Evolutionary conservation across 2,888 invertebrate species (phyloP).

Genomic region (Zaprionus bogoriensis): DNA sequence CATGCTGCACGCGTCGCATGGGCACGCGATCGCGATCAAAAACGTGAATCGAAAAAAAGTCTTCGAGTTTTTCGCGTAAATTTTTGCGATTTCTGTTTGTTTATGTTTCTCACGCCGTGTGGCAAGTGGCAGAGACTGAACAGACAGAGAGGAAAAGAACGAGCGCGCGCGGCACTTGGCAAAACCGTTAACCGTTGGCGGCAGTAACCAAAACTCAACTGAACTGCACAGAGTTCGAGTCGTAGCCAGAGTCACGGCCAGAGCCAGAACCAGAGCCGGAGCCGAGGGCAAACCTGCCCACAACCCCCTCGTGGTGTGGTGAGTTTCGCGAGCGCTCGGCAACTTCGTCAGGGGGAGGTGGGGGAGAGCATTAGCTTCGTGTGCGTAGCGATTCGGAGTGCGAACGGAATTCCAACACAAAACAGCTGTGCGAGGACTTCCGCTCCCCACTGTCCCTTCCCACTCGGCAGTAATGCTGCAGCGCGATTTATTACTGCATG

Average conservation of each 20-base stretch:
- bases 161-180: conserved; percentile 55
- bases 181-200: conserved; percentile 67
- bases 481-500: conserved; percentile 13
- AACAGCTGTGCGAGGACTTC: conserved; percentile 50
- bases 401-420: conserved; percentile 52
- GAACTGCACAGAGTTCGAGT: conserved; percentile 61
- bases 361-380: no score
- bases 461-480: neutral
- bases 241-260: conserved; percentile 31
- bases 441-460: neutral
- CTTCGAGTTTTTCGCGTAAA: conserved; percentile 4
- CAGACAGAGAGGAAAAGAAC: conserved; percentile 12
- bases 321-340: conserved; percentile 43
- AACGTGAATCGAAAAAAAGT: conserved; percentile 13
- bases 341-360: conserved; percentile 11
- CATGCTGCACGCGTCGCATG: conserved; percentile 25
- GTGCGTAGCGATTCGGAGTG: conserved; percentile 59
- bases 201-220: conserved; percentile 81
- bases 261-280: neutral
- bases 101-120: conserved; percentile 18
- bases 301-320: conserved; percentile 53
- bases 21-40: conserved; percentile 16
- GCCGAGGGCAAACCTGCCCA: neutral
- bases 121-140: conserved; percentile 29
- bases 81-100: conserved; percentile 23